Percentiles rank a stretch among this genome's conserved stretches.
phyloP scores from a whole-genome alignment of 2,113 vertebrate species.

The Mionectes macconnelli region DNA sequence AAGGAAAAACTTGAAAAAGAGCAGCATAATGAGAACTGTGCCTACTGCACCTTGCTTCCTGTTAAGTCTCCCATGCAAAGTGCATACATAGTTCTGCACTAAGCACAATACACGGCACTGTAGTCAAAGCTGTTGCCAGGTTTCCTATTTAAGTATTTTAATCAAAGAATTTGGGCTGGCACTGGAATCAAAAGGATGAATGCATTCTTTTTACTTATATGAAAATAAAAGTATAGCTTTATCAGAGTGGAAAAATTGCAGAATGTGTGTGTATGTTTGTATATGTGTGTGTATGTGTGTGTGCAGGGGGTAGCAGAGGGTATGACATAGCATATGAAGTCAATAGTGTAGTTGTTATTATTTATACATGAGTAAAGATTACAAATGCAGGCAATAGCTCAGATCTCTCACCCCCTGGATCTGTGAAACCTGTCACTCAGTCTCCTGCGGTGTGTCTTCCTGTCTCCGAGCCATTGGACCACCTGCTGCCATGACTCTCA shows the following conservation, averaged over 20 bases:
- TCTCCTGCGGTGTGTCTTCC: conserved; percentile 86
- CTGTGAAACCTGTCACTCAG: conserved; percentile 89
- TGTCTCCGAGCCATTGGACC: conserved; percentile 87
- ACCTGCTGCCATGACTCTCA: conserved; percentile 88
- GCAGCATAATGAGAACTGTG: conserved; percentile 25
- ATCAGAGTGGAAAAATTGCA: conserved; percentile 23
- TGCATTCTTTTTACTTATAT: conserved; percentile 12
- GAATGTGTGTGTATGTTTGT: conserved; percentile 18
- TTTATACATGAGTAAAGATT: conserved; percentile 90
- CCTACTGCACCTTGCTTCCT: conserved; percentile 18
- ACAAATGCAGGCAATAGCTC: conserved; percentile 86
- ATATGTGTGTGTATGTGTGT: background rate
- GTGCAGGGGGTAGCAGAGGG: conserved; percentile 70
- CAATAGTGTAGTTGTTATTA: conserved; percentile 85
- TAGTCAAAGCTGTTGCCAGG: conserved; percentile 58
- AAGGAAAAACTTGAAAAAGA: background rate
- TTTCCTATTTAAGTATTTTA: conserved; percentile 55
- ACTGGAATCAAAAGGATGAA: conserved; percentile 20
- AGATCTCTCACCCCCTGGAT: conserved; percentile 87
- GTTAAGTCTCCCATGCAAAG: conserved; percentile 41
- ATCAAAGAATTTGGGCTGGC: conserved; percentile 52
- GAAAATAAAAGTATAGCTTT: conserved; percentile 39
- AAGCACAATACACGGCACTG: background rate
- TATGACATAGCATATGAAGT: conserved; percentile 84
- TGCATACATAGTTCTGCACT: background rate